Conservation (phyloP, 2,113 vertebrate genomes). For the Carlito syrichta region DNA sequence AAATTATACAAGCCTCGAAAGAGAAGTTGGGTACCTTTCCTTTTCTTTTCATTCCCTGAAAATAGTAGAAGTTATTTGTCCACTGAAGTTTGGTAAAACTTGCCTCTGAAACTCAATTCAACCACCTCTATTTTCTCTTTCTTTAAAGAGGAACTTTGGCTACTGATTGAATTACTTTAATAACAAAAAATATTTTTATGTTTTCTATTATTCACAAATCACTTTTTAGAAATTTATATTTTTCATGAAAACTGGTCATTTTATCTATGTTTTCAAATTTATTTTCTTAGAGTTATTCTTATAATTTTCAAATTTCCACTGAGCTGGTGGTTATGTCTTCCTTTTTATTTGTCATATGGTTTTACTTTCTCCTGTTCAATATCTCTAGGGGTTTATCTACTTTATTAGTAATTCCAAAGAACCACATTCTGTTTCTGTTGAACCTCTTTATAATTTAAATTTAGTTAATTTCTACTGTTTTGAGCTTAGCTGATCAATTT, state of each 20-base stretch:
- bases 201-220: not conserved
- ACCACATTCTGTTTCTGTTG: not conserved
- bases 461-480: not conserved
- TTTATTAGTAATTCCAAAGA: not conserved
- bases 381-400: not conserved
- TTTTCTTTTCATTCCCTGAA: not conserved
- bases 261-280: not conserved
- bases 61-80: not conserved
- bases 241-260: not conserved
- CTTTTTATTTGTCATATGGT: not conserved
- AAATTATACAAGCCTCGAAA: not conserved
- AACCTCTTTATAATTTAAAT: not conserved
- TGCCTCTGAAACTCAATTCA: not conserved
- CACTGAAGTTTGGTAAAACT: not conserved
- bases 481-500: not conserved
- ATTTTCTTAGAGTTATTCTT: not conserved
- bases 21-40: not conserved
- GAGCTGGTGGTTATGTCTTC: not conserved
- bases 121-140: not conserved
- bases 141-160: not conserved
- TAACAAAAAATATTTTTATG: not conserved
- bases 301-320: not conserved
- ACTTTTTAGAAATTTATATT: conserved; percentile 16
- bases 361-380: not conserved
- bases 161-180: not conserved